Percentiles rank a stretch among this genome's conserved stretches.
Evolutionary conservation across 2,888 invertebrate species (phyloP).

Genomic region (Mythimna impura): DNA sequence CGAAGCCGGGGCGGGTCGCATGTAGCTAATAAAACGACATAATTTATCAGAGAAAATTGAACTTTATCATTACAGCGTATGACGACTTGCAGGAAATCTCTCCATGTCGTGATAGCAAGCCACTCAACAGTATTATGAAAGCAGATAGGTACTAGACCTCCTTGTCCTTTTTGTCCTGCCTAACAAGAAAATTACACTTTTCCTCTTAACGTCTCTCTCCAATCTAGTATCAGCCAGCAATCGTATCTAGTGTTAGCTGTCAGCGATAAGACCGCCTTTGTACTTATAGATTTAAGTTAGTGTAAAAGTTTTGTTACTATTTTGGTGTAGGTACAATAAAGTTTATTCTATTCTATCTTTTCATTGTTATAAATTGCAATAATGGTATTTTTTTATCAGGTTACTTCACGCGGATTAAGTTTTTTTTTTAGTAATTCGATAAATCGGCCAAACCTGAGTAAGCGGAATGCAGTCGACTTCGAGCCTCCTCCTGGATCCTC

Average conservation of each 20-base stretch:
- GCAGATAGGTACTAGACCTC: slow-evolving; percentile 1
- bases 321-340: too few relatives aligned
- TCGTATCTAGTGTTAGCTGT: too few relatives aligned
- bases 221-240: too few relatives aligned
- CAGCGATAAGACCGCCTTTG: too few relatives aligned
- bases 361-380: too few relatives aligned
- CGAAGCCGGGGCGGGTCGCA: too few relatives aligned
- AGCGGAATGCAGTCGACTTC: slow-evolving; percentile 83
- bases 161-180: background rate
- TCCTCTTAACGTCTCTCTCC: background rate
- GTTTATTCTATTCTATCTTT: too few relatives aligned
- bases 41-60: background rate
- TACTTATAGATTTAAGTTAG: too few relatives aligned
- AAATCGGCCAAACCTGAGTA: slow-evolving; percentile 76
- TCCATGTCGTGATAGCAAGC: slow-evolving; percentile 3
- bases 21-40: background rate
- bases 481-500: slow-evolving; percentile 61
- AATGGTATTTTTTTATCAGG: too few relatives aligned
- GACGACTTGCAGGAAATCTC: slow-evolving; percentile 6
- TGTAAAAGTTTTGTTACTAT: too few relatives aligned
- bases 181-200: slow-evolving; percentile 33
- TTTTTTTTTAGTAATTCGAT: too few relatives aligned
- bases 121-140: slow-evolving; percentile 11
- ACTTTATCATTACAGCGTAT: background rate
- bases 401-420: too few relatives aligned